Evolutionary conservation across 64 coral and sea anemone genomes (phyloP), one percentile per base, ranked within the genome.

Genomic region (Catalaphyllia jardinei): DNA sequence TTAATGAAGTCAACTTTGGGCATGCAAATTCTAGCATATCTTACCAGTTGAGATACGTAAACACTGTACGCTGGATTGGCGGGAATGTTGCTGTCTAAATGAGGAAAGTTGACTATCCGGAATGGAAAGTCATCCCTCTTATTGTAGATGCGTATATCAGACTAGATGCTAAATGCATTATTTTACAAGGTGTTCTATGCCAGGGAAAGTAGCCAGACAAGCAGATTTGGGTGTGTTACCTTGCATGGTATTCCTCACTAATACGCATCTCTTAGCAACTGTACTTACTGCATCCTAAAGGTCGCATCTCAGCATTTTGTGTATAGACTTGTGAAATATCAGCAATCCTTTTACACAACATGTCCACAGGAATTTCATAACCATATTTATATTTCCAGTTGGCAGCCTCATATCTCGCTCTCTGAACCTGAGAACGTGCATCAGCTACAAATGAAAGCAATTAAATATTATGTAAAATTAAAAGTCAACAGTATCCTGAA

Each of bases 331-430:
- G 97, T 77, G 90, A 95, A 46, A 99, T 99, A 73, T 99, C 97
- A 86, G 97, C 97, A 57, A 99, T 86, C 75, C 97, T 80, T 52
- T 90, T 93, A 79, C 97, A 99, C 15, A 99, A 67, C 97, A 99
- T 99, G 28, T 99, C 97, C 13, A 99, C 91, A 39, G 94, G 91
- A 38, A 99, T 99, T 62, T 99, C 97, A 73, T 99, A 99, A 28
- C 97, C 97, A 88, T 93, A 95, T 67, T 93, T 95, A 71, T 99
- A 95, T 64, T 99, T 99, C 97, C 97, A 99, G 73, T 95, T 95
- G 71, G 97, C 97, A 52, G 97, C 97, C 59, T 99, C 97, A 42
- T 99, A 95, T 52, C 97, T 92, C 7, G 97, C 97, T 64, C 97
- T 89, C 52, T 99, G 94, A 39, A 99, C 97, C 79, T 99, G 97